Evolutionary conservation across 2,113 vertebrate species (phyloP).

Genomic region (Corydoras maculifer): DNA sequence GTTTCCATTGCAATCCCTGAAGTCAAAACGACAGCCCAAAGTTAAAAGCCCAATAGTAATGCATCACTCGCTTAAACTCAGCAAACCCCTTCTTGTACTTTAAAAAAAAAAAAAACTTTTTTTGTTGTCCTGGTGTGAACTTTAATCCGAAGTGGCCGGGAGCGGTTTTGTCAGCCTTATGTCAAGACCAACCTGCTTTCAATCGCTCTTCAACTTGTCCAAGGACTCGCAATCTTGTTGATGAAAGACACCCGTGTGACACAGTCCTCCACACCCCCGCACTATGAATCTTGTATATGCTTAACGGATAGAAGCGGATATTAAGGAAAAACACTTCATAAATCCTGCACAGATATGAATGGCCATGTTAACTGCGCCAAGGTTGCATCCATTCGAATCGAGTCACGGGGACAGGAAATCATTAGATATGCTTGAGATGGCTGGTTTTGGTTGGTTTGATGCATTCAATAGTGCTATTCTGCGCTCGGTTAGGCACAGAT

Average conservation of each 20-base stretch:
- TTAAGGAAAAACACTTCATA: conserved; percentile 9
- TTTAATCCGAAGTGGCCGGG: no score
- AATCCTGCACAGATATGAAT: neutral
- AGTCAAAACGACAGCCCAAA: no score
- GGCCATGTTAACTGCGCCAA: neutral
- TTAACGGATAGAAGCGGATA: conserved; percentile 20
- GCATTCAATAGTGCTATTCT: neutral
- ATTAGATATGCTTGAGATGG: conserved; percentile 14
- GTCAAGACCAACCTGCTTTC: conserved; percentile 26
- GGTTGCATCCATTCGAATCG: neutral
- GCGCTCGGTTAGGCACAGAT: neutral
- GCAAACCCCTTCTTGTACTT: neutral
- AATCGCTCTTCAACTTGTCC: conserved; percentile 19
- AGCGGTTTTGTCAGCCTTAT: conserved; percentile 25
- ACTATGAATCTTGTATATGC: neutral
- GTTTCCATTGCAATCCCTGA: no score
- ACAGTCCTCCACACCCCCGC: neutral
- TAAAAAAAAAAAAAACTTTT: neutral
- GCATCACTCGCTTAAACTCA: no score
- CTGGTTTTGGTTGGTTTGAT: neutral
- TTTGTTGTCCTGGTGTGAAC: neutral
- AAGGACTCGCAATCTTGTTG: conserved; percentile 10
- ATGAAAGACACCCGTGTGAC: neutral
- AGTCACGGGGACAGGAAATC: conserved; percentile 2
- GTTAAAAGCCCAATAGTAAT: no score